Percentiles rank a stretch among this genome's conserved stretches.
These are phyloP conservation scores for Sciurus niger DNA, from an alignment of 2,113 vertebrate genomes.

Conservation along the genomic window DNA sequence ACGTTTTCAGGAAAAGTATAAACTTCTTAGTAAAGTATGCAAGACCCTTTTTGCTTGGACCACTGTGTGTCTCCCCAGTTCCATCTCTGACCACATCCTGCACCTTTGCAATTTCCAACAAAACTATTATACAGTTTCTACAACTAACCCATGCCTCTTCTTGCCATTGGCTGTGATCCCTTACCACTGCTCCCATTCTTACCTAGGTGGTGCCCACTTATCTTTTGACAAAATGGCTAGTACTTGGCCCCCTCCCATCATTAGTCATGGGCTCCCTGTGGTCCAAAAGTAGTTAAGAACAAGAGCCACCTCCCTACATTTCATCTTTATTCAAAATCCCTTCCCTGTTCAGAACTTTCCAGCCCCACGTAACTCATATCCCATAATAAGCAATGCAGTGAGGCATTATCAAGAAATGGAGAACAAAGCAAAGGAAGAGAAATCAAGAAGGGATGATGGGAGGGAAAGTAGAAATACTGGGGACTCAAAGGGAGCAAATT, in stretches of 20 bases:
- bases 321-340: not conserved
- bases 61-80: not conserved
- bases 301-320: not conserved
- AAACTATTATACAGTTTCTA: not conserved
- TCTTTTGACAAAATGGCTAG: not conserved
- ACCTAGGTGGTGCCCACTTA: not conserved
- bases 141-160: not conserved
- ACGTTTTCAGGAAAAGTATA: not conserved
- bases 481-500: too few relatives aligned
- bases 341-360: not conserved
- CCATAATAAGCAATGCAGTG: not conserved
- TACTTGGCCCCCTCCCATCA: not conserved
- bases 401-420: not conserved
- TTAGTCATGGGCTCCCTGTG: not conserved
- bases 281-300: not conserved
- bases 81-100: not conserved
- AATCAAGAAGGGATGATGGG: too few relatives aligned
- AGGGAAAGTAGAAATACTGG: too few relatives aligned
- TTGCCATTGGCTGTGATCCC: not conserved
- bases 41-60: not conserved
- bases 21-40: conserved; percentile 24
- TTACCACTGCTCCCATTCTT: not conserved
- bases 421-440: not conserved
- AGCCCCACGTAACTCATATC: not conserved
- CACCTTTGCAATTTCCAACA: not conserved